A percentile compares a stretch with the other conserved stretches of the same genome.
Conservation (phyloP, 2,888 invertebrate genomes). For the Prosapia bicincta region DNA sequence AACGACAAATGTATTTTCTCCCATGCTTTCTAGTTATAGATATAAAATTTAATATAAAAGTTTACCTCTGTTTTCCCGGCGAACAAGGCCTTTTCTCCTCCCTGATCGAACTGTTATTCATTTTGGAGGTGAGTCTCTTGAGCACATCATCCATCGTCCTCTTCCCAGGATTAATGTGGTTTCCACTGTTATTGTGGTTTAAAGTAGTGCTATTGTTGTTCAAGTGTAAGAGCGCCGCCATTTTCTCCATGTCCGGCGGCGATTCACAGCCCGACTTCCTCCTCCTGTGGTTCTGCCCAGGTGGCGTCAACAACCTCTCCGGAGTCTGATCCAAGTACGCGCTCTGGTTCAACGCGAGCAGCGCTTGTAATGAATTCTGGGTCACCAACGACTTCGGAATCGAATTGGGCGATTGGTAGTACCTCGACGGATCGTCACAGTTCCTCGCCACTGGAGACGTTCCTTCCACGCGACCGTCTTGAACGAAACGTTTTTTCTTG, state of each 20-base stretch:
- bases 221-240: slow-evolving; percentile 48
- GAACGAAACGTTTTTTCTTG: slow-evolving; percentile 22
- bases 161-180: slow-evolving; percentile 46
- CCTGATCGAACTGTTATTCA: slow-evolving; percentile 70
- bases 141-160: slow-evolving; percentile 90
- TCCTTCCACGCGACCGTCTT: neutral
- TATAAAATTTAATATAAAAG: neutral
- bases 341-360: slow-evolving; percentile 20
- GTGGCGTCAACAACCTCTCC: neutral
- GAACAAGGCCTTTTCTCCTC: slow-evolving; percentile 65
- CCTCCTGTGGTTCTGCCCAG: neutral
- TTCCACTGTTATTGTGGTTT: slow-evolving; percentile 52
- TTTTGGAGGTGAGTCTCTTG: slow-evolving; percentile 80
- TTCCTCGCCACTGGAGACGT: neutral
- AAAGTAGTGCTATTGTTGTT: slow-evolving; percentile 57
- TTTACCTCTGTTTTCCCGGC: slow-evolving; percentile 54
- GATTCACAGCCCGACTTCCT: slow-evolving; percentile 53
- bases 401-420: slow-evolving; percentile 12
- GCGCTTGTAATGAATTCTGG: slow-evolving; percentile 16
- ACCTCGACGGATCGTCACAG: slow-evolving; percentile 16
- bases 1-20: neutral
- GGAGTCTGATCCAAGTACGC: slow-evolving; percentile 2
- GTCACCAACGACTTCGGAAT: slow-evolving; percentile 9
- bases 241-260: slow-evolving; percentile 54
- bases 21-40: neutral